These are phyloP conservation scores for Centroberyx gerrardi DNA, from an alignment of 2,797 vertebrate species.

Conservation along the genomic window DNA sequence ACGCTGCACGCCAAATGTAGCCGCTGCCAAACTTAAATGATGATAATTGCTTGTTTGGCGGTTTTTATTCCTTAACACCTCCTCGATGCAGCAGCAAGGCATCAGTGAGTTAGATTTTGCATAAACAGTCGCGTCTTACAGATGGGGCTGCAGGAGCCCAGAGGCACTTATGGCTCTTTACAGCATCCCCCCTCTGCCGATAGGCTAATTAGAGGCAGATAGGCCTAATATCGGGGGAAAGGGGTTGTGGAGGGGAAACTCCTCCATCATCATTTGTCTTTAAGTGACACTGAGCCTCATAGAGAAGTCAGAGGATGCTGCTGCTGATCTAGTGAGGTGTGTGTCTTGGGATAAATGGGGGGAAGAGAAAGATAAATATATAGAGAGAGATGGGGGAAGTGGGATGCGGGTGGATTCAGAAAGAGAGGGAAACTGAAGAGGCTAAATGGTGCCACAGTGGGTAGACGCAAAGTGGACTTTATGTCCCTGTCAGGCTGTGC, in stretches of 20 bases:
- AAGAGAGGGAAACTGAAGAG: slow-evolving; percentile 42
- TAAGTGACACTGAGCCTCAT: slow-evolving; percentile 23
- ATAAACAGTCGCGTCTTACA: background rate
- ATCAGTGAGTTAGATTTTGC: background rate
- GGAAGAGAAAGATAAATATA: background rate
- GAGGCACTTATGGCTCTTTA: slow-evolving; percentile 32
- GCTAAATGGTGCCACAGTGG: slow-evolving; percentile 60
- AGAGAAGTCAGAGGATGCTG: slow-evolving; percentile 37
- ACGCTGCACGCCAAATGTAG: slow-evolving; percentile 20
- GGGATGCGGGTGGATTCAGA: slow-evolving; percentile 50
- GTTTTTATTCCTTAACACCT: too few species aligned
- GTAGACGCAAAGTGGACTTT: slow-evolving; percentile 62
- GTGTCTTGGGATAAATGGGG: slow-evolving; percentile 15
- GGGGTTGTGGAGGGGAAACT: slow-evolving; percentile 10
- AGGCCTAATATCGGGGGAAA: slow-evolving; percentile 27
- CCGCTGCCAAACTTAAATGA: background rate
- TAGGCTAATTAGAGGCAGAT: slow-evolving; percentile 64
- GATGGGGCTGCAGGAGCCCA: slow-evolving; percentile 13
- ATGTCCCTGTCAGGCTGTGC: slow-evolving; percentile 74
- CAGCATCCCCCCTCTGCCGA: slow-evolving; percentile 2
- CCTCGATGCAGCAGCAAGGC: background rate
- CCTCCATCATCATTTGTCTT: slow-evolving; percentile 47
- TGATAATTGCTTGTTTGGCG: background rate
- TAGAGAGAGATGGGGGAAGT: slow-evolving; percentile 8
- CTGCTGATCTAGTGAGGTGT: slow-evolving; percentile 41